These are phyloP conservation scores for Lagopus muta DNA, from an alignment of 2,113 vertebrate genomes.

Conservation along the genomic window DNA sequence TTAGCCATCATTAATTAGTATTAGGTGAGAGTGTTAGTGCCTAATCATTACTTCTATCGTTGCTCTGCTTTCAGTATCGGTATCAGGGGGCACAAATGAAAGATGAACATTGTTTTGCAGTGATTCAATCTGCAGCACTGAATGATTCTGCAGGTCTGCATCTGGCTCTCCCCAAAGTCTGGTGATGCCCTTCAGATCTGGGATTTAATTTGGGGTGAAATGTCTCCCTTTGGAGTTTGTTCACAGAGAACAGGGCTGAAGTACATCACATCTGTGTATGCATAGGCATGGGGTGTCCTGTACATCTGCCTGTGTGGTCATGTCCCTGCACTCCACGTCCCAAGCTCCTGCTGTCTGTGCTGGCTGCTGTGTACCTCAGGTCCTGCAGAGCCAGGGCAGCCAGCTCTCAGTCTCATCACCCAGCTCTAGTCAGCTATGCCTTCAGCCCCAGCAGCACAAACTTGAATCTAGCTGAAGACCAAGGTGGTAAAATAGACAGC, in stretches of 20 bases:
- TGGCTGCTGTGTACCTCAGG: fast-evolving
- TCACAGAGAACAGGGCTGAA: fast-evolving
- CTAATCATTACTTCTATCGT: neutral
- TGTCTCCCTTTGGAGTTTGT: neutral
- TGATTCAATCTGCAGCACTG: neutral
- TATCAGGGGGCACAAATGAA: neutral
- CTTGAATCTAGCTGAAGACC: neutral
- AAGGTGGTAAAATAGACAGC: neutral
- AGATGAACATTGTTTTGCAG: neutral
- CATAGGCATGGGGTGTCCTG: fast-evolving
- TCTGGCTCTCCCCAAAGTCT: neutral
- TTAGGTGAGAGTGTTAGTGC: neutral
- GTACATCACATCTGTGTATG: fast-evolving
- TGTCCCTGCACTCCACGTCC: fast-evolving
- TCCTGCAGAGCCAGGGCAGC: neutral
- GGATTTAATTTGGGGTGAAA: neutral
- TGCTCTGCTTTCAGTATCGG: neutral
- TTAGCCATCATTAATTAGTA: neutral
- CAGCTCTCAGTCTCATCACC: neutral
- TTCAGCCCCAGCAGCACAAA: neutral
- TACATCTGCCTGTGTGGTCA: fast-evolving
- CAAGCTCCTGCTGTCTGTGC: too few relatives aligned
- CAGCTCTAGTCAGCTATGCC: neutral
- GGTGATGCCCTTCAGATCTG: neutral
- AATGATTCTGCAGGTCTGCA: neutral